Conservation (phyloP, 2,888 invertebrate species). For the Frankliniella fusca region DNA sequence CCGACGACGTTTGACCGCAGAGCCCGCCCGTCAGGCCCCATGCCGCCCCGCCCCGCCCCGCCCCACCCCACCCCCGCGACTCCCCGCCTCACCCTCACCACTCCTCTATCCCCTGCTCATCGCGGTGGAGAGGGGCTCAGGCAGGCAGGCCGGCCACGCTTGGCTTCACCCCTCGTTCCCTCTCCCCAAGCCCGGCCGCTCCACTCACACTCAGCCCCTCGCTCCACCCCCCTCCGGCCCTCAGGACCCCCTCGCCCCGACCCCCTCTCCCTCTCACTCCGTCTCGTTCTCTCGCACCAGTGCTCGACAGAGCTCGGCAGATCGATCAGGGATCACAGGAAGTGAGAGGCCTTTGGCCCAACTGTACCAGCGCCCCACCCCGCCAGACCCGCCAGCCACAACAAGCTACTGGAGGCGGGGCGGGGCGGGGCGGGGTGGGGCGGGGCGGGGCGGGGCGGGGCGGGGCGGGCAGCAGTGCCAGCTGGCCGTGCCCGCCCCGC, state of each 20-base stretch:
- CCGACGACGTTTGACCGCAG: too few species aligned
- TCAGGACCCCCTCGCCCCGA: too few species aligned
- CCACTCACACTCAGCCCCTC: constrained; percentile 41
- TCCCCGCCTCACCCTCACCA: constrained; percentile 36
- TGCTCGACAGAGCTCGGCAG: too few species aligned
- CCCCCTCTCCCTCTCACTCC: background rate
- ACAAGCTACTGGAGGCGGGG: background rate
- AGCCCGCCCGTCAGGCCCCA: too few species aligned
- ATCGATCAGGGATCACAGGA: too few species aligned
- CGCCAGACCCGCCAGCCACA: background rate
- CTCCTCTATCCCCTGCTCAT: constrained; percentile 17
- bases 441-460: background rate
- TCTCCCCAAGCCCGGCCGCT: constrained; percentile 34
- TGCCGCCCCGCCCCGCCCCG: too few species aligned
- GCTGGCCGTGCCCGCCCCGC: too few species aligned
- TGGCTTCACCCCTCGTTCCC: constrained; percentile 13
- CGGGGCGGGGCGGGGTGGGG: background rate
- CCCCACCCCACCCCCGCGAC: too few species aligned
- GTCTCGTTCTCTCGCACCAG: background rate
- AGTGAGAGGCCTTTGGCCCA: background rate
- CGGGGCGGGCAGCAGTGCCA: too few species aligned
- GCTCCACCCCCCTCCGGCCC: constrained; percentile 18
- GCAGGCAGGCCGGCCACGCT: constrained; percentile 34
- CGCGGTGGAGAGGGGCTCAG: constrained; percentile 1
- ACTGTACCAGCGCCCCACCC: background rate